Evolutionary conservation across 2,888 invertebrate genomes (phyloP), one percentile per base, ranked within the genome.

Genomic region (Drosophila mimica): DNA sequence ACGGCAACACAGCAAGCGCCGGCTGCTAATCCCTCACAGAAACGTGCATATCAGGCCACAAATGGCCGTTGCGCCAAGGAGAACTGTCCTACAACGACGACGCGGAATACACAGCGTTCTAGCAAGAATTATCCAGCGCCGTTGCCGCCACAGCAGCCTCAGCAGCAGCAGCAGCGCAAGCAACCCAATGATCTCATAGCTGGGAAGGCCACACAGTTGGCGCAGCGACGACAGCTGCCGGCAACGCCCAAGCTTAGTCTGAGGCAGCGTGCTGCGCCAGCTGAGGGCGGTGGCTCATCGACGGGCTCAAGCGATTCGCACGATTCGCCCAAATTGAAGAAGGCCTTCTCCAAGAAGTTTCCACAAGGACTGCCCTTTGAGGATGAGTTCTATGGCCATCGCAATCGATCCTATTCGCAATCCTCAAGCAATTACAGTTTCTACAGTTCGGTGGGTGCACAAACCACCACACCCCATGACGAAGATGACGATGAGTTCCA

Each of bases 341-440:
- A 92, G 68, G 88, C 92, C 38, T 93, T 89, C 81, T 93, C 93
- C 1, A 93, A 91, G 13, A 93, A 93, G 74, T 93, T 92, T 63
- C 93, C 93, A 3, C 92, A 92, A 58, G 93, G 93, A 31, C 72
- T 93, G 63, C 93, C 93, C 51, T 93, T 93, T 69, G 93, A 93
- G 80, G 91, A 93, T 73, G 93, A 93, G 80, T 93, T 93, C 70
- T 92, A 93, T 83, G 89, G 87, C 61, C 72, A 48, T 2, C 87
- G 90, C 30, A 82, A 89, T 68, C 92, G 93, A 72, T 93, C 93
- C 79, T 91, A 92, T 71, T 93, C 93, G 48, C 93, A 93, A 66
- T 93, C 93, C 53, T 93, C 93, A 4, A 93, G 93, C 77, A 93
- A 93, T 67, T 93, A 93, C 65, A 93, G 93, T 81, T 88, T 91